Percentiles rank a stretch among this genome's conserved stretches.
phyloP scores from a whole-genome alignment of 2,888 invertebrate species.

The Geotrupes spiniger region DNA sequence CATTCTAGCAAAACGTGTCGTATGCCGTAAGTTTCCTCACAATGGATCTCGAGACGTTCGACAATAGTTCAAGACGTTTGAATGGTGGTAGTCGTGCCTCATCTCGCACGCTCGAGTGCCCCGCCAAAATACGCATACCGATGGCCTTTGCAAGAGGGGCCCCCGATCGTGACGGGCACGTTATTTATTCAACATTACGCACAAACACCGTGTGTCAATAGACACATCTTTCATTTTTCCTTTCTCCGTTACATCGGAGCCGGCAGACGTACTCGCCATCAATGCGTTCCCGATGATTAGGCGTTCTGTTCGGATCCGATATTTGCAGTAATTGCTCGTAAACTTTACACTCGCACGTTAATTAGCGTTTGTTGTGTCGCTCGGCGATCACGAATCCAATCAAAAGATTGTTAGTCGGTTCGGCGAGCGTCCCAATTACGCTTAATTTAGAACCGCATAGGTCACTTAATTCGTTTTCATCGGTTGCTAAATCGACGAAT shows the following conservation, averaged over 20 bases:
- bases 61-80: constrained; percentile 52
- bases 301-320: neutral
- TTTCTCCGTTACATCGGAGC: neutral
- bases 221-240: constrained; percentile 2
- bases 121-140: constrained; percentile 26
- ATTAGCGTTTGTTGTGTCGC: neutral
- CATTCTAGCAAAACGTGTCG: too few relatives aligned
- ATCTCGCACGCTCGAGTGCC: constrained; percentile 33
- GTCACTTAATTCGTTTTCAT: too few relatives aligned
- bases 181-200: constrained; percentile 30
- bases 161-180: constrained; percentile 28
- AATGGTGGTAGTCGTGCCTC: constrained; percentile 52
- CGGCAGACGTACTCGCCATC: neutral
- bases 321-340: neutral
- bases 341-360: too few relatives aligned
- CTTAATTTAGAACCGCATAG: too few relatives aligned
- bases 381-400: too few relatives aligned
- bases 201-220: constrained; percentile 19
- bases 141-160: constrained; percentile 22
- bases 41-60: constrained; percentile 10
- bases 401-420: too few relatives aligned
- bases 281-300: constrained; percentile 4
- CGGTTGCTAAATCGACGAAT: too few relatives aligned
- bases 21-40: neutral
- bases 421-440: too few relatives aligned